Evolutionary conservation across 2,113 vertebrate genomes (phyloP).

Genomic region (Cebidichthys violaceus): DNA sequence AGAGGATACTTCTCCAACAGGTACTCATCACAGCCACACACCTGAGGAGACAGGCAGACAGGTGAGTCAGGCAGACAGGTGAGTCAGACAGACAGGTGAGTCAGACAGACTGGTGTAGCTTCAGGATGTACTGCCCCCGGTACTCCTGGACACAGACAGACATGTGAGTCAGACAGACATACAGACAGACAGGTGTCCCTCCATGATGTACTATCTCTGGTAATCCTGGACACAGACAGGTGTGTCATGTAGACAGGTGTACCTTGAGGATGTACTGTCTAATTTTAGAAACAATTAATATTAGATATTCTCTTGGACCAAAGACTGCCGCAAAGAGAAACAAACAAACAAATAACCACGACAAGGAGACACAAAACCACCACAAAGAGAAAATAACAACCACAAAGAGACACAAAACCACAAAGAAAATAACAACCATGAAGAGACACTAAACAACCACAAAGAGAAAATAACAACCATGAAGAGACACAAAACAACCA

Average conservation of each 20-base stretch:
- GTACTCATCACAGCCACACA: conserved; percentile 88
- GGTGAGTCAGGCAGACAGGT: background rate
- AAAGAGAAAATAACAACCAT: no score
- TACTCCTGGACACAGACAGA: background rate
- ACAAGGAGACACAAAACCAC: no score
- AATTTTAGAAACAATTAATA: background rate
- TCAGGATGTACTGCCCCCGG: background rate
- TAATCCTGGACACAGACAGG: background rate
- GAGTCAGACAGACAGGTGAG: background rate
- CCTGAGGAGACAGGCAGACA: conserved; percentile 63
- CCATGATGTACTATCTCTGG: no score
- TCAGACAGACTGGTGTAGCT: background rate
- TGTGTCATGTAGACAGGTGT: background rate
- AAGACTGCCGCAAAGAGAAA: no score
- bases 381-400: no score
- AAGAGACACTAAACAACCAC: no score
- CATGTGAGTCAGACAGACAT: background rate
- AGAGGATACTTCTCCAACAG: conserved; percentile 86
- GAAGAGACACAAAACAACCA: no score
- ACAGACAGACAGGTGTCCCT: background rate
- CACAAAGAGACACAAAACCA: no score
- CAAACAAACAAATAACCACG: no score
- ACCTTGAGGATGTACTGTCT: conserved; percentile 83
- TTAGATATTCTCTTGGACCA: background rate
- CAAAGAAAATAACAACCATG: no score